Base-by-base conservation (phyloP, 1,140 invertebrate species). In the Magallana angulata region DNA sequence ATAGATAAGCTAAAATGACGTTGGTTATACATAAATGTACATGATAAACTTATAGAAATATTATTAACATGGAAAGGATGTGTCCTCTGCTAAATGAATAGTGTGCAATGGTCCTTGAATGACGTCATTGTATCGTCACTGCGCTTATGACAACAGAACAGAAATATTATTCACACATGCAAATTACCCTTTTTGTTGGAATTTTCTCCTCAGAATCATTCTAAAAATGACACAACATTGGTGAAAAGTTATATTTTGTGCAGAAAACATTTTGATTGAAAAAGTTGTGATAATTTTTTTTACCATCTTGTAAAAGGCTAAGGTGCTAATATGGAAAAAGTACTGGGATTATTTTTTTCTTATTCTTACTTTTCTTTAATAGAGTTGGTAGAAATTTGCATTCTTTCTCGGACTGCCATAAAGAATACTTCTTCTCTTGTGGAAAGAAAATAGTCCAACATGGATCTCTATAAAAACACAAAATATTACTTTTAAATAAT, bases 341-440 rank as follows among this genome's bases (percentile, higher is more conserved):
- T 80, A 80, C 0, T 2, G 6, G 30, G 7, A 56, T 8, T 57
- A n/a, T 82, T 57, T 57, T 57, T 16, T 16, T 76, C 7, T 11
- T 86, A 12, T 56, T 91, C 93, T 90, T 91, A 94, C 93, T 94
- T 94, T 90, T 95, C 94, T 88, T 94, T 94, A 85, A 94, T 93
- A 24, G 93, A 90, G 90, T 94, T 92, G 83, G 93, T 93, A 30
- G 94, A 94, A 57, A 94, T 90, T 87, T 94, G 92, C 93, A 95
- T 93, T 58, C 94, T 82, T 80, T 94, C 92, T 68, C 94, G 85
- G 8, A 95, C 93, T 30, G 94, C 94, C 92, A 94, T 94, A 90
- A 95, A 95, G 88, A 95, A 95, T 4, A 93, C 93, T 82, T 95
- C 94, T 86, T 95, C 94, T 84, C 94, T 85, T 2, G 94, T 94